Percentiles rank a stretch among this genome's conserved stretches.
phyloP scores from a whole-genome alignment of 2,113 vertebrate species.

The Marcusenius ussheri region DNA sequence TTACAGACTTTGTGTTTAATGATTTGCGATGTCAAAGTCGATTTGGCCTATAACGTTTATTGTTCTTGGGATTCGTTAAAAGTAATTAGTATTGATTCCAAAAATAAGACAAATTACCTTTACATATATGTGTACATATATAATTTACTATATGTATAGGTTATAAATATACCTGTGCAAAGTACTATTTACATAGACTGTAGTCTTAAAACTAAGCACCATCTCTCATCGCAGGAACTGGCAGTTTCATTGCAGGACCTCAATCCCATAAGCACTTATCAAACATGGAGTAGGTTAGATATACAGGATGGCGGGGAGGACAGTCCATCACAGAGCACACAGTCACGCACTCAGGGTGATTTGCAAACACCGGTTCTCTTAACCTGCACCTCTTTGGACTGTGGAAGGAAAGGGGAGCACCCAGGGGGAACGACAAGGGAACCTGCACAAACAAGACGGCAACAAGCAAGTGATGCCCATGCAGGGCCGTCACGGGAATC shows the following conservation, averaged over 20 bases:
- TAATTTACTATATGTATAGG: neutral
- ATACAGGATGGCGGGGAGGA: neutral
- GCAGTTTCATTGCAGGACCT: neutral
- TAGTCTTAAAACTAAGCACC: neutral
- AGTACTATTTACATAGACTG: neutral
- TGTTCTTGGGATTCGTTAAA: neutral
- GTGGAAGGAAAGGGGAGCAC: neutral
- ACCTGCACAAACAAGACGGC: neutral
- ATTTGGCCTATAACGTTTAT: neutral
- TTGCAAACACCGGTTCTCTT: neutral
- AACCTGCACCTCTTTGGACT: neutral
- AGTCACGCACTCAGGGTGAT: neutral
- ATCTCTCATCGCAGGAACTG: neutral
- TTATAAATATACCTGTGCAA: neutral
- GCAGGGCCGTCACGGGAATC: neutral
- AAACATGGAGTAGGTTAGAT: neutral
- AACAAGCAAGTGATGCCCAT: neutral
- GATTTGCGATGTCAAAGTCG: neutral
- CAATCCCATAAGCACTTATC: neutral
- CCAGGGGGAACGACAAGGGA: neutral
- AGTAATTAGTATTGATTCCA: neutral
- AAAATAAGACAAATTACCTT: neutral
- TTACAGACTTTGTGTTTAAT: neutral
- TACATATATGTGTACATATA: neutral
- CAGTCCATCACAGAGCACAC: neutral